phyloP scores from a whole-genome alignment of 2,888 invertebrate genomes.

The Epinotia demarniana region DNA sequence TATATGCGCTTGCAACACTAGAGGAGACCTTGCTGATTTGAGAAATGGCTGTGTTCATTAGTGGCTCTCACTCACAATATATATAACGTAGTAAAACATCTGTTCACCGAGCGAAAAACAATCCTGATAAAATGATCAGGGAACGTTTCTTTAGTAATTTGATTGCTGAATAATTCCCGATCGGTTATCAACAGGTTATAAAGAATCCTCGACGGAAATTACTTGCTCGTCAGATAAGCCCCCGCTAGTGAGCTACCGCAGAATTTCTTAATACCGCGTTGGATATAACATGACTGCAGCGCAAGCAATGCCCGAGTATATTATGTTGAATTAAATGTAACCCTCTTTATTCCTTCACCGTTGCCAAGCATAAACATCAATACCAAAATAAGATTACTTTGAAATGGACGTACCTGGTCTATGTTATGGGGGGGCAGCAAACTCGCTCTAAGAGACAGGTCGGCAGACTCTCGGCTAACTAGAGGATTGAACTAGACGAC shows the following conservation, averaged over 20 bases:
- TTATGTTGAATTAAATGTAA: background rate
- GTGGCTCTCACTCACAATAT: no score
- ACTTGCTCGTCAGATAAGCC: constrained; percentile 29
- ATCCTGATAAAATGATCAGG: background rate
- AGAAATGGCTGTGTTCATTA: no score
- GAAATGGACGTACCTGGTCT: no score
- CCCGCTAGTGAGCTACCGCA: constrained; percentile 10
- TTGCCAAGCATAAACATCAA: background rate
- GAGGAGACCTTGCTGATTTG: no score
- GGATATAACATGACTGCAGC: background rate
- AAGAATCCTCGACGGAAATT: constrained; percentile 42
- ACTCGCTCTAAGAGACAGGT: no score
- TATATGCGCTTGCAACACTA: no score
- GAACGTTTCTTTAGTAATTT: constrained; percentile 1
- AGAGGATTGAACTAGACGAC: no score
- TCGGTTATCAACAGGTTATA: constrained; percentile 36
- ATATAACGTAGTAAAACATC: background rate
- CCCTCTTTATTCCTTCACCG: background rate
- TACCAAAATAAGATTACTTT: no score
- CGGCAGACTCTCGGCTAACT: no score
- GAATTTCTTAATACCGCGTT: background rate
- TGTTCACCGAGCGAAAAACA: background rate
- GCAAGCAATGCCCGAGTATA: background rate
- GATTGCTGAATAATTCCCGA: constrained; percentile 24
- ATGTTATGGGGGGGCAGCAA: no score